Percentiles rank a stretch among this genome's conserved stretches.
phyloP scores from a whole-genome alignment of 2,113 vertebrate species.

The Pampusana beccarii region DNA sequence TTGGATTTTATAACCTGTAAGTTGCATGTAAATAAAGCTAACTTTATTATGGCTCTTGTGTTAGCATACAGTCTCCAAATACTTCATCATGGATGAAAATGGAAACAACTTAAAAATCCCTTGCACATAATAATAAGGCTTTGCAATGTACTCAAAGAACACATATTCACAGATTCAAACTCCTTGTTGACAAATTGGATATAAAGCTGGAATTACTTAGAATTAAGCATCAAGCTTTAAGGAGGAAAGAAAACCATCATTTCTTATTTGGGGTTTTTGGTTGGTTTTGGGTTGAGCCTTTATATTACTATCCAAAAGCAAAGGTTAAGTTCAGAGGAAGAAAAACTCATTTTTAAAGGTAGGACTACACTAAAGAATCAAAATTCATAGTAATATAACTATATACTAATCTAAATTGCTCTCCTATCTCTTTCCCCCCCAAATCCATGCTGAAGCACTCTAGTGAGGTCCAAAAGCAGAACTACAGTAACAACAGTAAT shows the following conservation, averaged over 20 bases:
- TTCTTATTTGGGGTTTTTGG: neutral
- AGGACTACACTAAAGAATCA: neutral
- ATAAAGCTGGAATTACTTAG: neutral
- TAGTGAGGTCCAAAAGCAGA: neutral
- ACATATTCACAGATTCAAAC: neutral
- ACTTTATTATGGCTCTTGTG: conserved; percentile 46
- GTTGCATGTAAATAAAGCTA: conserved; percentile 52
- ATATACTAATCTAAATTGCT: neutral
- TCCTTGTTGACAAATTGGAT: neutral
- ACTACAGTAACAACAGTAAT: neutral
- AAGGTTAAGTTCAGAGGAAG: neutral
- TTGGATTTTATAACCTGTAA: conserved; percentile 7
- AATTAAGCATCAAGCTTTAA: neutral
- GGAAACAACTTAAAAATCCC: conserved; percentile 22
- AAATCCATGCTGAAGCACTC: neutral
- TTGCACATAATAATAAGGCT: conserved; percentile 20
- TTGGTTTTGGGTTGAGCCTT: neutral
- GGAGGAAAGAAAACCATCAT: neutral
- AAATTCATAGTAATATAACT: neutral
- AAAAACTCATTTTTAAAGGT: neutral
- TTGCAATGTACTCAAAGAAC: neutral
- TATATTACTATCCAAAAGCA: neutral
- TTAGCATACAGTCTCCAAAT: conserved; percentile 19
- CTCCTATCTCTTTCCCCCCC: neutral
- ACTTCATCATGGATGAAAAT: conserved; percentile 29